Evolutionary conservation across 2,113 vertebrate species (phyloP).

Genomic region (Echinops telfairi): DNA sequence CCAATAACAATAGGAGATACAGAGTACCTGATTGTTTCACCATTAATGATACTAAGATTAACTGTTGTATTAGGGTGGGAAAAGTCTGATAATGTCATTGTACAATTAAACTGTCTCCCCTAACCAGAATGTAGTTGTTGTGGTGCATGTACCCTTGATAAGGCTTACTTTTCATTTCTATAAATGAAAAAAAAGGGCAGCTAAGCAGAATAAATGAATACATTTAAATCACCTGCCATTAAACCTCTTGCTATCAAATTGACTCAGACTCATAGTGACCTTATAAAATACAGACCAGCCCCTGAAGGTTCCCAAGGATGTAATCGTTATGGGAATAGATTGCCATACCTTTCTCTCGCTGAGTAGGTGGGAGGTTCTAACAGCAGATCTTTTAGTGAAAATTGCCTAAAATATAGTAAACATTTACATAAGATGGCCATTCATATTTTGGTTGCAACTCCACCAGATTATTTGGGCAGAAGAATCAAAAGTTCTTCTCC

Average conservation of each 20-base stretch:
- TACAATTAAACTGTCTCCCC: constrained; percentile 8
- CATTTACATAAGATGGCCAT: background rate
- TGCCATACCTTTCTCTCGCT: background rate
- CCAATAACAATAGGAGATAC: background rate
- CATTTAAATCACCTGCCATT: background rate
- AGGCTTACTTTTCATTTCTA: constrained; percentile 32
- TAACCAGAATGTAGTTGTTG: background rate
- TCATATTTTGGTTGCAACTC: constrained; percentile 44
- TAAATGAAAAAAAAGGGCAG: background rate
- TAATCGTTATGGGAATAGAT: background rate
- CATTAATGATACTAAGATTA: background rate
- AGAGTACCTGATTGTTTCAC: background rate
- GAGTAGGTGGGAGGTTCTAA: background rate
- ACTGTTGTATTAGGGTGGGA: background rate
- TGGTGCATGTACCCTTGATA: background rate
- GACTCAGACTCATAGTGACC: background rate
- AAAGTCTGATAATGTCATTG: background rate
- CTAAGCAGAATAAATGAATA: constrained; percentile 8
- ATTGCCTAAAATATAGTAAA: background rate
- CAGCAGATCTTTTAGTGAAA: background rate
- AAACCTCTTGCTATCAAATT: background rate
- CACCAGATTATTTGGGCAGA: background rate
- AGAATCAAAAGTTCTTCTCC: background rate
- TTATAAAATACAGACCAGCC: background rate
- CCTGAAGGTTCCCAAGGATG: background rate